phyloP scores from a whole-genome alignment of 2,888 invertebrate species.

The Agonopterix subpropinquella region DNA sequence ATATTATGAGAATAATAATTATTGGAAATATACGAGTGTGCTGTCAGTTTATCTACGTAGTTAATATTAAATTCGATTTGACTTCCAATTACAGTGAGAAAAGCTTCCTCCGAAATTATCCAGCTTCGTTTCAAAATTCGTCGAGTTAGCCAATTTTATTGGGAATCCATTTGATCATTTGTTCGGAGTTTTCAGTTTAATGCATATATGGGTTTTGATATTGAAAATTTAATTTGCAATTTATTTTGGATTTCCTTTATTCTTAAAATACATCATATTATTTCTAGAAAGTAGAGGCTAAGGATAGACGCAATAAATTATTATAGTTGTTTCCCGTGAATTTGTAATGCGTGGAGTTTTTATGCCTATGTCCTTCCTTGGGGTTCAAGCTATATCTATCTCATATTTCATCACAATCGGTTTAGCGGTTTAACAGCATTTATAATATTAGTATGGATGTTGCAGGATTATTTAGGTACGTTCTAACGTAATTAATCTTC shows the following conservation, averaged over 20 bases:
- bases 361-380: too few relatives aligned
- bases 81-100: not conserved
- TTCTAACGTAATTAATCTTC: too few relatives aligned
- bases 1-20: not conserved
- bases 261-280: too few relatives aligned
- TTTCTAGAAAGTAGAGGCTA: too few relatives aligned
- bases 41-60: not conserved
- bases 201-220: constrained; percentile 12
- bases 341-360: too few relatives aligned
- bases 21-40: not conserved
- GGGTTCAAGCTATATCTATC: too few relatives aligned
- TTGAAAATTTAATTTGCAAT: constrained; percentile 5
- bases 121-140: constrained; percentile 2
- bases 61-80: not conserved
- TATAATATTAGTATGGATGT: too few relatives aligned
- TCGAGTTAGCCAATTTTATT: constrained; percentile 14
- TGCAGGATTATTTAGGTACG: too few relatives aligned
- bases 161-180: constrained; percentile 10
- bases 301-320: too few relatives aligned
- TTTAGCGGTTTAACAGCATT: too few relatives aligned
- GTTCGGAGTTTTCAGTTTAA: constrained; percentile 13
- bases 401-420: too few relatives aligned
- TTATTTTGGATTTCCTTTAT: constrained; percentile 3
- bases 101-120: not conserved
- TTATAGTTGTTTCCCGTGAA: too few relatives aligned